Base-by-base conservation (phyloP, 2,888 invertebrate genomes). In the Drosophila aldrichi region DNA sequence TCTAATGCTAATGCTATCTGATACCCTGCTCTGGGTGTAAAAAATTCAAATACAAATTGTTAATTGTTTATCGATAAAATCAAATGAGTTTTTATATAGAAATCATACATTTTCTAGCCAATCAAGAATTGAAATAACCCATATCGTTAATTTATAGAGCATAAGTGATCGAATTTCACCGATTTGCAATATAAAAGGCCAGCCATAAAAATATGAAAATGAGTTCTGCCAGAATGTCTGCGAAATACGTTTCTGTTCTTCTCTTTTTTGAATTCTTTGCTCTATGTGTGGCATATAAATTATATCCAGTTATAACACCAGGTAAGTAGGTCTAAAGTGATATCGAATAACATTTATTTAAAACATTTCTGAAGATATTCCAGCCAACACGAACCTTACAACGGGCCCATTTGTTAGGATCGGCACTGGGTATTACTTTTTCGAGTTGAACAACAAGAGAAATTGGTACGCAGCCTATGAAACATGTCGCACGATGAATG, bases 251-350 rank as follows among this genome's bases (percentile, higher is more conserved):
- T 14, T 58, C 46, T 68, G 20, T 36, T 43, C 20, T 68, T 6
- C 36, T 48, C 8, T 49, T 16, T 7, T 38, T 48, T 9, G 59
- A 48, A 48, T 36, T 52, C 0, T n/a, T 52, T 4, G 43, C 49
- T 12, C 14, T 68, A n/a, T 46, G 51, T 32, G 5, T 38, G 48
- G 3, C 58, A 36, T 68, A 59, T 68, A 68, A 41, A 68, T 36
- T 69, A 20, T 22, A 38, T 43, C 69, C 69, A 41, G 14, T 58
- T 7, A 20, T 59, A 14, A 48, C 54, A 25, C 36, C 58, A 1
- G 69, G 69, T 68, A 12, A 43, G 32, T 29, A 22, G 25, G 7
- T 12, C 1, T 22, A 49, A 18, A 14, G 18, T 3, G 18, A 7
- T 32, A 7, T 32, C 1, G 18, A 49, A 32, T 12, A 7, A 25